A percentile compares a stretch with the other conserved stretches of the same genome.
Evolutionary conservation across 2,888 invertebrate genomes (phyloP).

Genomic region (Idaea dimidiata): DNA sequence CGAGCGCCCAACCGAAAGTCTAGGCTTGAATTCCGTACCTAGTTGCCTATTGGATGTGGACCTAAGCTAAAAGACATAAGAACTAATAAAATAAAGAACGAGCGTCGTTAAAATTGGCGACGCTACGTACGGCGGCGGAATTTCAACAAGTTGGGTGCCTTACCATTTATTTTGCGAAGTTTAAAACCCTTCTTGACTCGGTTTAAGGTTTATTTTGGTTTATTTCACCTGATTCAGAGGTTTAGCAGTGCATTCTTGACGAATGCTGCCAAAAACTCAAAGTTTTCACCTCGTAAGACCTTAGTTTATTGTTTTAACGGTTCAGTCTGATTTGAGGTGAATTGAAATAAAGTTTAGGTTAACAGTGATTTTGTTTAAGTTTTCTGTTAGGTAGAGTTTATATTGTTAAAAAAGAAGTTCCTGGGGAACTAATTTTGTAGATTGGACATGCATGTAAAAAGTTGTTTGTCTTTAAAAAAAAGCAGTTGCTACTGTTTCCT

Average conservation of each 20-base stretch:
- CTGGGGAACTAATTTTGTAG: too few relatives aligned
- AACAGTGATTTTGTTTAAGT: background rate
- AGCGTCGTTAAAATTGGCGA: constrained; percentile 58
- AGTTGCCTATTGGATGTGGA: constrained; percentile 41
- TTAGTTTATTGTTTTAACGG: constrained; percentile 59
- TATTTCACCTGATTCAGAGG: constrained; percentile 26
- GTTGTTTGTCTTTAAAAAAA: too few relatives aligned
- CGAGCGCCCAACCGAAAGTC: constrained; percentile 69
- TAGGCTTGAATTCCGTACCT: constrained; percentile 42
- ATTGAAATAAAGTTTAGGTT: background rate
- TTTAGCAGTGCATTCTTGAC: constrained; percentile 67
- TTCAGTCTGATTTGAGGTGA: background rate
- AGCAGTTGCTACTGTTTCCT: too few relatives aligned
- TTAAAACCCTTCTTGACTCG: constrained; percentile 36
- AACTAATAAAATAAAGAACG: constrained; percentile 36
- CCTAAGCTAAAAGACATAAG: constrained; percentile 47
- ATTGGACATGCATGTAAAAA: too few relatives aligned
- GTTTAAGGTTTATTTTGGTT: constrained; percentile 50
- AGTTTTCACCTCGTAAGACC: constrained; percentile 72
- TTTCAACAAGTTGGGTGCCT: constrained; percentile 76
- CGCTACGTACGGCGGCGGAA: constrained; percentile 70
- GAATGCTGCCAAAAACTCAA: constrained; percentile 77
- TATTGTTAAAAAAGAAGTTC: too few relatives aligned
- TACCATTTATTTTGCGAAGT: constrained; percentile 42
- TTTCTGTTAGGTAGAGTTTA: background rate